Conservation (phyloP, 2,113 vertebrate genomes). For the Ploceus nigricollis region DNA sequence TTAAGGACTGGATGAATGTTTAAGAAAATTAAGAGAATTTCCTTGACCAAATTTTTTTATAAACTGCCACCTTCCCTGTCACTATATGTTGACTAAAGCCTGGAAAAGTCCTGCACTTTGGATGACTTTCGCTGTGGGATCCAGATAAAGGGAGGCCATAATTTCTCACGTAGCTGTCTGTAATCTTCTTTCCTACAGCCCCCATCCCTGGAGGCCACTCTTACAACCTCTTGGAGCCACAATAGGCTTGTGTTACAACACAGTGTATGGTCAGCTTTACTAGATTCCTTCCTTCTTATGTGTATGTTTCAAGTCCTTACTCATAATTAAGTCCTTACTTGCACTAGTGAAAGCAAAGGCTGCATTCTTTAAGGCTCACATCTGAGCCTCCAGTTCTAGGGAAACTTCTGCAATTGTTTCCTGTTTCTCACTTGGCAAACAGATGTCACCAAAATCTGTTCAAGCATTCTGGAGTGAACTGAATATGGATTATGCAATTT, state of each 20-base stretch:
- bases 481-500: neutral
- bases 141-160: neutral
- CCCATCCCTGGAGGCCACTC: neutral
- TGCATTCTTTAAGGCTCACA: neutral
- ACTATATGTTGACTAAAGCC: neutral
- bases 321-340: neutral
- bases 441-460: neutral
- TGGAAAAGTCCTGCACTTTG: neutral
- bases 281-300: neutral
- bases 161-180: neutral
- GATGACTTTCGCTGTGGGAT: neutral
- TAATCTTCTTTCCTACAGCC: neutral
- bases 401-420: neutral
- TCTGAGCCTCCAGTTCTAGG: neutral
- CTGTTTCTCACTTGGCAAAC: neutral
- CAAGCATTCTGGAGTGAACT: neutral
- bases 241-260: neutral
- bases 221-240: neutral
- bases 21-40: neutral
- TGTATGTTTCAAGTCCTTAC: neutral
- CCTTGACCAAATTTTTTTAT: neutral
- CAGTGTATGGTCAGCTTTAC: neutral
- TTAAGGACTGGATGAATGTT: neutral
- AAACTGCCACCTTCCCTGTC: neutral
- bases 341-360: neutral